Conservation (phyloP, 2,888 invertebrate genomes). For the Napeogenes inachia region DNA sequence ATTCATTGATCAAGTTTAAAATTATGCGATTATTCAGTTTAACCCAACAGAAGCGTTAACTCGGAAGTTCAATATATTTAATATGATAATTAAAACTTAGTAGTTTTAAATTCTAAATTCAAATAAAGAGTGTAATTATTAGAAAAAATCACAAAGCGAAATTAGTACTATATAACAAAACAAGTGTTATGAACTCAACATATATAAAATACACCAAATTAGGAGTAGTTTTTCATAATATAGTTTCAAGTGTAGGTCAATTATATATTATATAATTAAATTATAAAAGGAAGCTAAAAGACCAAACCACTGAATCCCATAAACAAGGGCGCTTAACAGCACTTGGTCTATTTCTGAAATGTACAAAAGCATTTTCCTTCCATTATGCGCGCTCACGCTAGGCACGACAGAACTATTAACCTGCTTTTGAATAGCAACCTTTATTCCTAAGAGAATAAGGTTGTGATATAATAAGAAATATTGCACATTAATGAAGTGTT, state of each 20-base stretch:
- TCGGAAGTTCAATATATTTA: too few species aligned
- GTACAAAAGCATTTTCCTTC: slow-evolving; percentile 28
- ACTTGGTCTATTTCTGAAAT: slow-evolving; percentile 26
- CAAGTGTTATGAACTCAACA: too few species aligned
- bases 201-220: background rate
- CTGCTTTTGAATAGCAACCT: slow-evolving; percentile 11
- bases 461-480: slow-evolving; percentile 1
- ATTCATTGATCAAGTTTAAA: too few species aligned
- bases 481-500: slow-evolving; percentile 7
- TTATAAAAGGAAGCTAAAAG: slow-evolving; percentile 5
- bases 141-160: too few species aligned
- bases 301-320: slow-evolving; percentile 5
- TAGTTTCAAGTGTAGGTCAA: background rate
- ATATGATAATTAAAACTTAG: too few species aligned
- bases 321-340: slow-evolving; percentile 5
- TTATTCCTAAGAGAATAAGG: slow-evolving; percentile 13
- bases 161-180: too few species aligned
- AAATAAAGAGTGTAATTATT: too few species aligned
- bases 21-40: too few species aligned
- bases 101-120: too few species aligned
- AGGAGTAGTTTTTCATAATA: background rate
- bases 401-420: slow-evolving; percentile 14
- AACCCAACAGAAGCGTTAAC: too few species aligned
- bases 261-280: background rate
- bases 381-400: slow-evolving; percentile 26